Percentiles rank a stretch among this genome's conserved stretches.
Conservation (phyloP, 2,113 vertebrate genomes). For the Ceyx melanurus region DNA sequence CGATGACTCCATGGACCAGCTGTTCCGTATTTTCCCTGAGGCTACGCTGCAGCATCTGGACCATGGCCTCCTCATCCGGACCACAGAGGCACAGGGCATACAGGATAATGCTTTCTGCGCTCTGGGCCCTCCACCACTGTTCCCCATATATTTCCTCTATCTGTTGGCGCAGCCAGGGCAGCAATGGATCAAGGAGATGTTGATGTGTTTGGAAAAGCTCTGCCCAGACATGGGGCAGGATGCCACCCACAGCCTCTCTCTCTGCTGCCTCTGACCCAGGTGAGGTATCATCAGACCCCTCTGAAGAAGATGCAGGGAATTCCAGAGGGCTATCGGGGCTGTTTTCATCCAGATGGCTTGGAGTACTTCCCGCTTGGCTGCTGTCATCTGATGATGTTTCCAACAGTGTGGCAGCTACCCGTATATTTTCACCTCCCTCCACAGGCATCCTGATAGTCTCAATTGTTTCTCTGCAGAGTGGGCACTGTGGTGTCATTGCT, state of each 20-base stretch:
- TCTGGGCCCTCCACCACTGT: not conserved
- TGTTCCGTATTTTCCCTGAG: not conserved
- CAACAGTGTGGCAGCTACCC: not conserved
- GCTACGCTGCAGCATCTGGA: not conserved
- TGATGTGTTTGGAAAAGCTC: not conserved
- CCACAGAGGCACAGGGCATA: not conserved
- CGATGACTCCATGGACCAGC: not conserved
- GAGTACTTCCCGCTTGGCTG: not conserved
- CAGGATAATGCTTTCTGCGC: not conserved
- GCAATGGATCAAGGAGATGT: not conserved
- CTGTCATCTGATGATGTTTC: not conserved
- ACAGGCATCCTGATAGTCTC: not conserved
- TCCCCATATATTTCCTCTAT: not conserved
- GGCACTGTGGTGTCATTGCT: not conserved
- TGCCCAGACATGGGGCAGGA: not conserved
- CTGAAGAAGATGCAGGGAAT: not conserved
- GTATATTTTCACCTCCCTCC: not conserved
- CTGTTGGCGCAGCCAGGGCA: not conserved
- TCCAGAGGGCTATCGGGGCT: not conserved
- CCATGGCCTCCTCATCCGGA: not conserved
- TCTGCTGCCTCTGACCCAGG: no score
- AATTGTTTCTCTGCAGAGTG: not conserved
- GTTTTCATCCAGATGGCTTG: not conserved
- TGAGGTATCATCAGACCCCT: no score
- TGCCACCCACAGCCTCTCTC: not conserved